Base-by-base conservation (phyloP, 2,113 vertebrate species). In the Choloepus hoffmanni region DNA sequence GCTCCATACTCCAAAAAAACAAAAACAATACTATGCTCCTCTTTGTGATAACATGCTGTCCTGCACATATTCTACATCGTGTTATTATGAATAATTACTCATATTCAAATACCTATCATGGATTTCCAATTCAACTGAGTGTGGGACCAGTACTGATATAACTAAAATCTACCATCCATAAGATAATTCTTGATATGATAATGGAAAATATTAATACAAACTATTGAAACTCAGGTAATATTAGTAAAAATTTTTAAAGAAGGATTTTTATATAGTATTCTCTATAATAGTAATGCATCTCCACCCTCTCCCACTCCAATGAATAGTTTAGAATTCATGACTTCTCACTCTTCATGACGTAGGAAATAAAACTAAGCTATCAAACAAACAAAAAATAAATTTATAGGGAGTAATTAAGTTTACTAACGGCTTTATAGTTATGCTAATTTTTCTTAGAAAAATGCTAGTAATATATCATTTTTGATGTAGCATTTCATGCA, bases 221-320 rank as follows among this genome's bases (percentile, higher is more conserved):
- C 9, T 63, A 73, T 55, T 2, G 81, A 86, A 89, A 58, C 21
- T 50, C 26, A 23, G 18, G 8, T 23, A 63, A 19, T 50, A 5
- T 8, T 28, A 63, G 33, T 53, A 14, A 50, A 53, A 8, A 9
- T 55, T 16, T 58, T 43, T 40, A 19, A 50, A 30, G 3, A 10
- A 70, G 28, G 15, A 9, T n/a, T 65, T 87, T 60, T 16, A 4
- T 13, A 26, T 45, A 40, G 24, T 26, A 60, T 62, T 79, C 14
- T 84, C 40, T 63, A 16, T 12, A 79, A 12, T 8, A 48, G 15
- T 40, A 60, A 62, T 63, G 89, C 15, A 73, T 62, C 43, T 53
- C 1, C 1, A 3, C 28, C 3, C 30, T 0, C 55, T 18, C 55
- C 43, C 0, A 11, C 36, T 48, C 19, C 26, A 73, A 28, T 67